Evolutionary conservation across 2,888 invertebrate genomes (phyloP).

Genomic region (Mermis nigrescens): DNA sequence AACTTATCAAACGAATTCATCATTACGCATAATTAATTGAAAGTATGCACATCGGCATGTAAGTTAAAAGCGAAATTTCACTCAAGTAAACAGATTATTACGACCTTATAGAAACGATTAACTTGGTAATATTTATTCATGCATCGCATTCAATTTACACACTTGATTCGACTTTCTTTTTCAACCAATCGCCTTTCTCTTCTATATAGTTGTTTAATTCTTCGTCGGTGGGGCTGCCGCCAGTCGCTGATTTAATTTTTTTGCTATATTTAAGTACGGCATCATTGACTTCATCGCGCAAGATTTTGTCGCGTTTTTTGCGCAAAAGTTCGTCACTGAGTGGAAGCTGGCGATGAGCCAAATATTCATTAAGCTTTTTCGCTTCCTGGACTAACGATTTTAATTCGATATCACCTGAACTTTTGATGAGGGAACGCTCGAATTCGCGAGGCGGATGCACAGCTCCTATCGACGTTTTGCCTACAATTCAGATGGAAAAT

Average conservation of each 20-base stretch:
- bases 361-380: background rate
- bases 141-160: background rate
- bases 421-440: background rate
- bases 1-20: no score
- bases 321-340: background rate
- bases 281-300: background rate
- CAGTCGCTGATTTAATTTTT: background rate
- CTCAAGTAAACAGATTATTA: background rate
- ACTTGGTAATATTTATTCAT: background rate
- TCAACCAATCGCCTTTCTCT: background rate
- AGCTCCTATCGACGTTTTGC: no score
- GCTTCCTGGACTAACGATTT: background rate
- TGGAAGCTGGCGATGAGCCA: background rate
- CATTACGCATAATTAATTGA: no score
- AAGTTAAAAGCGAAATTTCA: no score
- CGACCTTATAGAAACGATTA: background rate
- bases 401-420: background rate
- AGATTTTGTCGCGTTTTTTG: background rate
- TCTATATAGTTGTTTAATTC: background rate
- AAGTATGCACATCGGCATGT: no score
- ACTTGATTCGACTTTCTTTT: background rate
- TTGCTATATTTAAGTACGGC: background rate
- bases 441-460: background rate
- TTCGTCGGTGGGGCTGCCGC: background rate
- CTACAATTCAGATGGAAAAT: no score